phyloP scores from a whole-genome alignment of 2,797 vertebrate genomes.

The Triplophysa yarkandensis region DNA sequence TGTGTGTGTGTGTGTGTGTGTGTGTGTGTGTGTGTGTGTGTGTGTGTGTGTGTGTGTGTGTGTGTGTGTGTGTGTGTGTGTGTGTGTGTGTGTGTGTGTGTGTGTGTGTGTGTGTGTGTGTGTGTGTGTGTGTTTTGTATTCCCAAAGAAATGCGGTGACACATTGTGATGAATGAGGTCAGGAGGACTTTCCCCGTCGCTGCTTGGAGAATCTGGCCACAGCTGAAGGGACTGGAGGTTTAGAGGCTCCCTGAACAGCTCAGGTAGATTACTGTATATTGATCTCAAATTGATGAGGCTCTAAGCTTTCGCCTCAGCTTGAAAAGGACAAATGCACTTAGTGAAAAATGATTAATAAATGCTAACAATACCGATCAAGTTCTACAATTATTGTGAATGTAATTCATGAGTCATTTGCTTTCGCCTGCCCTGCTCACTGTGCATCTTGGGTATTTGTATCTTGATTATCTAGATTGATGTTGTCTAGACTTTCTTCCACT shows the following conservation, averaged over 20 bases:
- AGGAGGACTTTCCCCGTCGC: slow-evolving; percentile 1
- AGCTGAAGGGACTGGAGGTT: slow-evolving; percentile 1
- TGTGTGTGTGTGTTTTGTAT: slow-evolving; percentile 1
- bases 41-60: not conserved
- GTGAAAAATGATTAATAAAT: slow-evolving; percentile 14
- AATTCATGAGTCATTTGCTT: not conserved
- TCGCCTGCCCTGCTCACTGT: not conserved
- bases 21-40: not conserved
- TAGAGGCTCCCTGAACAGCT: slow-evolving; percentile 18
- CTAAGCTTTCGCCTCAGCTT: slow-evolving; percentile 4
- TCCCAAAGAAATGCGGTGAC: slow-evolving; percentile 14
- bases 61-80: not conserved
- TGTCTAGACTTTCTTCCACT: not conserved
- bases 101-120: not conserved
- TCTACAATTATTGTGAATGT: not conserved
- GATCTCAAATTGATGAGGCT: slow-evolving; percentile 26
- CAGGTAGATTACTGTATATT: slow-evolving; percentile 39
- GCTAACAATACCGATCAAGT: slow-evolving; percentile 19
- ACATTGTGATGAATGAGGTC: slow-evolving; percentile 15
- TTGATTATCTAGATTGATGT: not conserved
- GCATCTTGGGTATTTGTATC: not conserved
- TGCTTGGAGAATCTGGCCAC: not conserved
- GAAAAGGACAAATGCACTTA: slow-evolving; percentile 33
- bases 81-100: not conserved
- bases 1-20: not conserved